These are phyloP conservation scores for Cephalopholis sonnerati DNA, from an alignment of 2,113 vertebrate species.

Conservation along the genomic window DNA sequence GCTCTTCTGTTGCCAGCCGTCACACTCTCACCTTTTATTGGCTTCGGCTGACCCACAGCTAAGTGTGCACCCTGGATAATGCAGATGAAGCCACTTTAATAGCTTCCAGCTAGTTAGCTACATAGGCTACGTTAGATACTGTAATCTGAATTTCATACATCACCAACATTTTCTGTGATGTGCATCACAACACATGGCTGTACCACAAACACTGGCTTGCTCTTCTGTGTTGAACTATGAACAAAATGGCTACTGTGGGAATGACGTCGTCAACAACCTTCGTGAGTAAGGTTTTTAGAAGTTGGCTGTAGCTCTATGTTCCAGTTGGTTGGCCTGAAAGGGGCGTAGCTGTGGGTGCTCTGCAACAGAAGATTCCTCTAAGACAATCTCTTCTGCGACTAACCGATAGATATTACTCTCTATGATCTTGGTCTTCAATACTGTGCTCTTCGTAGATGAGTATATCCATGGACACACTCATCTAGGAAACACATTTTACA, in stretches of 20 bases:
- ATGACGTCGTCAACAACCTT: not conserved
- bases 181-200: not conserved
- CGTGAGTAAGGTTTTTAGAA: not conserved
- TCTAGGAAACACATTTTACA: not conserved
- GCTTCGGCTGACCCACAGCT: constrained; percentile 9
- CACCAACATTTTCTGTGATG: not conserved
- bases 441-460: not conserved
- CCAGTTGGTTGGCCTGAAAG: not conserved
- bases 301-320: not conserved
- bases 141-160: not conserved
- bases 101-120: not conserved
- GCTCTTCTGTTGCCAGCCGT: constrained; percentile 49
- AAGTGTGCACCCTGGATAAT: not conserved
- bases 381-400: constrained; percentile 15
- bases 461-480: not conserved
- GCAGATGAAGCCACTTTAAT: not conserved
- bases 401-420: not conserved
- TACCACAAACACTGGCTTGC: too few relatives aligned
- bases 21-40: constrained; percentile 1
- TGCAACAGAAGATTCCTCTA: constrained; percentile 56
- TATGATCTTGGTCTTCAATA: not conserved
- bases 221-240: too few relatives aligned
- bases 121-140: not conserved
- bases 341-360: constrained; percentile 3
- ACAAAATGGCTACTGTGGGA: not conserved